Evolutionary conservation across 2,113 vertebrate genomes (phyloP), one percentile per base, ranked within the genome.

Genomic region (Hippolais icterina): DNA sequence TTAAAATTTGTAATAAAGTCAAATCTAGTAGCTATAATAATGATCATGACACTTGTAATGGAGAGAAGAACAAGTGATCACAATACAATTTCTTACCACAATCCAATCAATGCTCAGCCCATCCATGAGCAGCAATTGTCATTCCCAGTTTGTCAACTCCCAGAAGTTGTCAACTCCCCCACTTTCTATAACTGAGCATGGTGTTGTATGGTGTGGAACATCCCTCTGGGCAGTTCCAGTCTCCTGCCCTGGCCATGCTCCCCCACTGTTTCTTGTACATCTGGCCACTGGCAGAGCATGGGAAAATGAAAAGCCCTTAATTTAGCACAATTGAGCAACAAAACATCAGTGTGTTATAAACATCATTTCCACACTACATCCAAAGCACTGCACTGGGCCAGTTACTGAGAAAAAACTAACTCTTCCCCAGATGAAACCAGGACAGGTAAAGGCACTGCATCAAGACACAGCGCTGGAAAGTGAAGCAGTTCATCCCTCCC

Each of bases 51-150:
- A 49, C 5, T 27, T 41, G 18, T 31, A 61, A 47, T 76, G 47
- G 20, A 35, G 17, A 54, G 9, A 33, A 74, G 33, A 61, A 23
- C 5, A 39, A 54, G 14, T 23, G n/a, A 54, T 13, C 12, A 41
- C 0, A 0, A 35, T 15, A 19, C 6, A 69, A 11, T 35, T 69
- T 12, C 47, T 68, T 82, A 11, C 29, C 17, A 15, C 0, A 0
- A 54, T 11, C n/a, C 7, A 5, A 4, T 12, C 16, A 15, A 23
- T 8, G 22, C 18, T 35, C 41, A 69, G 10, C 15, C n/a, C 54
- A 47, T 1, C 54, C 20, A 17, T 0, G 0, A 42, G 41, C 16
- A 83, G 47, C 39, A 76, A 15, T 10, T 69, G 25, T 15, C n/a
- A 49, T 41, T 54, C 8, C 10, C 25, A 35, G 41, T 39, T 39